These are phyloP conservation scores for Cephalopterus ornatus DNA, from an alignment of 2,113 vertebrate genomes.

Conservation along the genomic window DNA sequence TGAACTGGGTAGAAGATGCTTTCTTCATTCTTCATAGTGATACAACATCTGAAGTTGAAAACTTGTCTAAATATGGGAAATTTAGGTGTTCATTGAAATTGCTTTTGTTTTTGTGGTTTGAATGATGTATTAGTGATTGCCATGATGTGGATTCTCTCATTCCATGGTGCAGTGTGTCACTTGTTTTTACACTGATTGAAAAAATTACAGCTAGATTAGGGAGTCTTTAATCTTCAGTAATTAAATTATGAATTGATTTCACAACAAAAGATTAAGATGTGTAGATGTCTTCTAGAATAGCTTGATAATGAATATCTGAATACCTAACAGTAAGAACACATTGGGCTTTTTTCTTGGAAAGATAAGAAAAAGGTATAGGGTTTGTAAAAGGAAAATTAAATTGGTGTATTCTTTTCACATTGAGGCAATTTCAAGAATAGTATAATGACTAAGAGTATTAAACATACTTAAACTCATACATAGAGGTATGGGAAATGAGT, in stretches of 20 bases:
- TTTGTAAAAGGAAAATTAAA: background rate
- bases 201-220: background rate
- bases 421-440: background rate
- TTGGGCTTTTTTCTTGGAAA: background rate
- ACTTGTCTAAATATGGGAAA: background rate
- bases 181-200: background rate
- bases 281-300: background rate
- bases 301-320: background rate
- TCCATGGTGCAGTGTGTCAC: background rate
- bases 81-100: background rate
- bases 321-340: background rate
- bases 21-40: background rate
- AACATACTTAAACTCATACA: background rate
- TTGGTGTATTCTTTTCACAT: background rate
- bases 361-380: background rate
- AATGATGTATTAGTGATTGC: background rate
- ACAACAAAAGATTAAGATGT: background rate
- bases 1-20: background rate
- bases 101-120: background rate
- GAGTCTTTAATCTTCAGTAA: slow-evolving; percentile 12
- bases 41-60: background rate
- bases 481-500: background rate
- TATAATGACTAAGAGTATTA: background rate
- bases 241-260: slow-evolving; percentile 12
- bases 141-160: background rate